Evolutionary conservation across 2,888 invertebrate genomes (phyloP).

Genomic region (Icerya purchasi): DNA sequence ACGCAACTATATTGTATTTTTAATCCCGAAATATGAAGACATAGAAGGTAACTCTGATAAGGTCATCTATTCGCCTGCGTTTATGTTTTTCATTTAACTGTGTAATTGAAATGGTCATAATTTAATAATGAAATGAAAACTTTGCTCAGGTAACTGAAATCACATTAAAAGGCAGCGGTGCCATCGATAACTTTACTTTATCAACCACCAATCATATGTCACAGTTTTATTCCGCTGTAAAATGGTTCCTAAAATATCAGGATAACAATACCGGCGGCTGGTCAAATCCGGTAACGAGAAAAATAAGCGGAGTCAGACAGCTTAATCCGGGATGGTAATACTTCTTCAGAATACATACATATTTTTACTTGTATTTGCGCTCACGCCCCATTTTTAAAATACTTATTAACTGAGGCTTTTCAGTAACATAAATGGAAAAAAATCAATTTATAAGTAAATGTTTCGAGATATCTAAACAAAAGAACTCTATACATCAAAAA

Average conservation of each 20-base stretch:
- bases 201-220: constrained; percentile 67
- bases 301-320: constrained; percentile 47
- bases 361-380: too few relatives aligned
- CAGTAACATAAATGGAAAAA: too few relatives aligned
- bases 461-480: too few relatives aligned
- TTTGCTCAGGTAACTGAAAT: constrained; percentile 35
- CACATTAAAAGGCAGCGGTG: constrained; percentile 46
- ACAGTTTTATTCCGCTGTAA: constrained; percentile 77
- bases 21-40: too few relatives aligned
- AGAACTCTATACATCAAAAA: too few relatives aligned
- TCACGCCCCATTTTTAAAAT: too few relatives aligned
- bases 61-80: too few relatives aligned
- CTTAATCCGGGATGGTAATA: constrained; percentile 72
- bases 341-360: too few relatives aligned
- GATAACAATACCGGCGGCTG: constrained; percentile 72
- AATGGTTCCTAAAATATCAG: constrained; percentile 79
- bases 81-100: constrained; percentile 3
- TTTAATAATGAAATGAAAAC: neutral
- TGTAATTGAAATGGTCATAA: neutral
- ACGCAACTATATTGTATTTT: too few relatives aligned
- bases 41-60: too few relatives aligned
- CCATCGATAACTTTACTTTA: constrained; percentile 53
- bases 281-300: constrained; percentile 69
- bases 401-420: too few relatives aligned
- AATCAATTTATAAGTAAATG: too few relatives aligned